These are phyloP conservation scores for Chrysodeixis includens DNA, from an alignment of 2,888 invertebrate genomes.

Conservation along the genomic window DNA sequence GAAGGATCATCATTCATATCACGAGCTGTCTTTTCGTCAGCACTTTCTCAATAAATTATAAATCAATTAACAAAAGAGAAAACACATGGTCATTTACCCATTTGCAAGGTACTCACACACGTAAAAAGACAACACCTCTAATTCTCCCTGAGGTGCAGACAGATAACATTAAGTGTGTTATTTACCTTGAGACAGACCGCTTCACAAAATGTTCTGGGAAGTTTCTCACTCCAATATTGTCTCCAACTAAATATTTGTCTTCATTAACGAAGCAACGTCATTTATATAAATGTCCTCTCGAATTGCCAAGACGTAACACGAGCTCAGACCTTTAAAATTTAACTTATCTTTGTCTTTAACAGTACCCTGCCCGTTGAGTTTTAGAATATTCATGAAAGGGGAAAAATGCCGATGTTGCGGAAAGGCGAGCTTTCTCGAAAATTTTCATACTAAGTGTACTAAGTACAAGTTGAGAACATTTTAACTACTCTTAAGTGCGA, in stretches of 20 bases:
- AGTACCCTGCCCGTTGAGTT: slow-evolving; percentile 5
- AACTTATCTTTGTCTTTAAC: slow-evolving; percentile 20
- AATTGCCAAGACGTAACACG: slow-evolving; percentile 11
- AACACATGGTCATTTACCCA: not conserved
- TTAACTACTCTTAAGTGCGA: not conserved
- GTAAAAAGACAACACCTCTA: not conserved
- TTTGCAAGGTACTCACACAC: not conserved
- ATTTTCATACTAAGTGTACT: slow-evolving; percentile 3
- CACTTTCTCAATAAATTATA: too few relatives aligned
- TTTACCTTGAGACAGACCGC: slow-evolving; percentile 10
- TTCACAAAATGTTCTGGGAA: slow-evolving; percentile 31
- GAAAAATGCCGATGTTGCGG: slow-evolving; percentile 3
- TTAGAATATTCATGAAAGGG: slow-evolving; percentile 18
- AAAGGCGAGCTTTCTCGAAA: slow-evolving; percentile 5
- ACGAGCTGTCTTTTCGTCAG: not conserved
- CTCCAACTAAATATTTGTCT: slow-evolving; percentile 37
- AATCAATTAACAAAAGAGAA: too few relatives aligned
- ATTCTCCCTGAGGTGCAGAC: not conserved
- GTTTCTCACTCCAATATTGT: slow-evolving; percentile 40
- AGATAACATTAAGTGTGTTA: not conserved
- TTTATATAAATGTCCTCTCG: slow-evolving; percentile 26
- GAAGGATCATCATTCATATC: not conserved
- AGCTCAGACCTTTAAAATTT: slow-evolving; percentile 21
- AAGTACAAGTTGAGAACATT: not conserved
- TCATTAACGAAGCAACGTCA: slow-evolving; percentile 30